Conservation (phyloP, 1,140 invertebrate genomes). For the Zeugodacus cucurbitae region DNA sequence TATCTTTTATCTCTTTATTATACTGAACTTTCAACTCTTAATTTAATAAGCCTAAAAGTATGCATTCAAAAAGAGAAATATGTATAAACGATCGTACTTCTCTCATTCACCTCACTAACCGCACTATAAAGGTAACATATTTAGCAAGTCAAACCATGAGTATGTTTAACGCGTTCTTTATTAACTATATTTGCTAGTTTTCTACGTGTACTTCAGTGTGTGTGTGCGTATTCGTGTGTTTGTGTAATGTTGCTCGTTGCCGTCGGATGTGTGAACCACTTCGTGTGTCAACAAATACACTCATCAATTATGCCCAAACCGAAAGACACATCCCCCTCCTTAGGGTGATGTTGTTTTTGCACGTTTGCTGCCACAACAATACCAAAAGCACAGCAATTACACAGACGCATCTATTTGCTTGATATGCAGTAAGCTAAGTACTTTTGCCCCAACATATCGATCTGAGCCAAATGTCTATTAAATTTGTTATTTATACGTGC, state of each 20-base stretch:
- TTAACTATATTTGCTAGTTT: not conserved
- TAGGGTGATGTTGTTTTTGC: not conserved
- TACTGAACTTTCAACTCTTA: no score
- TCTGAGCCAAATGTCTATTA: slow-evolving; percentile 16
- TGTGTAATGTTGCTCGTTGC: not conserved
- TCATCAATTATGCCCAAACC: slow-evolving; percentile 19
- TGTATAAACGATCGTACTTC: no score
- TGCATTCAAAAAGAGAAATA: no score
- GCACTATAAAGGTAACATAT: no score
- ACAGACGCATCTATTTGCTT: not conserved
- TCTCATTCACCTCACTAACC: no score
- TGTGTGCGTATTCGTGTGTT: not conserved
- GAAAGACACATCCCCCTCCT: not conserved
- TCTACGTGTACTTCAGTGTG: not conserved
- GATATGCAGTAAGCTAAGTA: not conserved
- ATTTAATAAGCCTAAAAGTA: no score
- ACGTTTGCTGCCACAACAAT: not conserved
- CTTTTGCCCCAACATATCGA: not conserved
- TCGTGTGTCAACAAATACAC: not conserved
- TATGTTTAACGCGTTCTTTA: not conserved
- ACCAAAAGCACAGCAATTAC: not conserved
- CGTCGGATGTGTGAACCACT: not conserved
- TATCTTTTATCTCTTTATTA: no score
- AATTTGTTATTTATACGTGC: not conserved
- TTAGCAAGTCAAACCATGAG: no score